Evolutionary conservation across 2,888 invertebrate genomes (phyloP).

Genomic region (Pseudolycoriella hygida): DNA sequence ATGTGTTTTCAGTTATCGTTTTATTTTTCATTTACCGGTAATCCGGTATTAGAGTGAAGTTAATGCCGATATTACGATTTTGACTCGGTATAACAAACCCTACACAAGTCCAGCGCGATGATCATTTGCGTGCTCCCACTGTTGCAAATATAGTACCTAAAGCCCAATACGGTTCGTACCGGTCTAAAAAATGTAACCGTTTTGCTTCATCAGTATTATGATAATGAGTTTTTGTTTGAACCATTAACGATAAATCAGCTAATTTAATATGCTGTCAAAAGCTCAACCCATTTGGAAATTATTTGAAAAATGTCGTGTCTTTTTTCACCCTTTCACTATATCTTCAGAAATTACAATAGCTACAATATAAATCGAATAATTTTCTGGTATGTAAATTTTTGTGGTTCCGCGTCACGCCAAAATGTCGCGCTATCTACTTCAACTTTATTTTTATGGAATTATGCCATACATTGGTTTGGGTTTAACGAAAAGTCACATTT

Average conservation of each 20-base stretch:
- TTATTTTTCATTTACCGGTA: no score
- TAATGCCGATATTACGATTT: no score
- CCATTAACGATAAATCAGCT: not conserved
- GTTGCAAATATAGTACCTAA: no score
- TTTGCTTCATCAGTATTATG: no score
- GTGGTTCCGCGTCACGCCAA: constrained; percentile 1
- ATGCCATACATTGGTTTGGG: not conserved
- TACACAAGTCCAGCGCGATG: no score
- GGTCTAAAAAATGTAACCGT: no score
- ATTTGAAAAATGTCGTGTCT: constrained; percentile 1
- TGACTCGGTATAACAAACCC: no score
- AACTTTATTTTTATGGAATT: not conserved
- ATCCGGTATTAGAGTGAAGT: no score
- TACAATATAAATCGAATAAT: not conserved
- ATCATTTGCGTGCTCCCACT: no score
- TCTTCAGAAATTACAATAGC: not conserved
- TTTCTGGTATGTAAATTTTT: not conserved
- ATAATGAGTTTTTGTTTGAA: no score
- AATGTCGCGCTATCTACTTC: not conserved
- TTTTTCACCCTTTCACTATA: not conserved
- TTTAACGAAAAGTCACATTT: not conserved
- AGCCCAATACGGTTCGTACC: no score
- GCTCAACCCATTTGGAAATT: not conserved
- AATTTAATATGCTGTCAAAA: not conserved
- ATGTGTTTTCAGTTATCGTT: no score